Evolutionary conservation across 2,888 invertebrate genomes (phyloP), one percentile per base, ranked within the genome.

Genomic region (Didymodactylos carnosus): DNA sequence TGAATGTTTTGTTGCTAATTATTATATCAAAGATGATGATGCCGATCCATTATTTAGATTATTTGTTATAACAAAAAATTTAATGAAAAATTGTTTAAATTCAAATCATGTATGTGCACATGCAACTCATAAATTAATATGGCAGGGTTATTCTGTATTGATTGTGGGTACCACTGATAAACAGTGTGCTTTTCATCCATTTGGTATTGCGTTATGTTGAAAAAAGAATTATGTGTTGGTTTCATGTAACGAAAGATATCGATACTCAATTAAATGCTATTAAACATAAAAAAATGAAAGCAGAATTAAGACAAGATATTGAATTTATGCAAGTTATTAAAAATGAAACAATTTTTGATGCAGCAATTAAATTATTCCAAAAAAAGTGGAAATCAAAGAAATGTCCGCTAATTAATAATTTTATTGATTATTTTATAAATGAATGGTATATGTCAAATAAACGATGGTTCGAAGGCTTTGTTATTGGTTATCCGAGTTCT

Each of bases 181-280:
- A 43, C 43, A 43, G 11, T 43, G 43, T 43, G 43, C 43, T 43
- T 43, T 43, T 43, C 43, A 43, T 43, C 43, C 43, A 43, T 43
- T 43, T 43, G 43, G 43, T 43, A 43, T 43, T 43, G 43, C 43
- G 11, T 43, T 43, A 11, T 43, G 43, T 43, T 27, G 40, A 53
- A 53, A 72, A 72, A 40, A 51, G 53, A 72, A 51, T 72, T 40
- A 53, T 51, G 23, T 72, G 72, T 46, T 72, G 72, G 53, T 51
- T 51, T 35, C 72, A 72, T 27, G 72, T 72, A 29, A 53, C 27
- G 23, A 43, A 51, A 27, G 53, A 72, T 29, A 72, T 72, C 23
- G 53, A 53, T 40, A 41, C 27, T 39, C 72, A 62, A 14, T 40
- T 72, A 23, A 72, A 62, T 40, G 40, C 35, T 40, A 39, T 71